These are phyloP conservation scores for Neuroscelio doddi DNA, from an alignment of 2,888 invertebrate species.

Conservation along the genomic window DNA sequence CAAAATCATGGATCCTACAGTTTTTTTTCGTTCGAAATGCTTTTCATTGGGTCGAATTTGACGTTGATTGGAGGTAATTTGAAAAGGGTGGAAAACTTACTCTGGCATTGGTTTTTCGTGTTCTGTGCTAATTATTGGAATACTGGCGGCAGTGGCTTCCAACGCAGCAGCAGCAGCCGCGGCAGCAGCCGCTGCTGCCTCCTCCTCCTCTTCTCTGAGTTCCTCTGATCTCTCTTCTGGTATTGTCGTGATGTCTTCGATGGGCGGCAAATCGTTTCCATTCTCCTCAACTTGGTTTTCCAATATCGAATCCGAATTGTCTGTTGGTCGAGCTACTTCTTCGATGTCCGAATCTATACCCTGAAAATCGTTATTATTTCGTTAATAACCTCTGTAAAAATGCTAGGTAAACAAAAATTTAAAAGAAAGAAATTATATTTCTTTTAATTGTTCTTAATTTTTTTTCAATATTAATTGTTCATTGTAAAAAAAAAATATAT, in stretches of 20 bases:
- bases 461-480: no score
- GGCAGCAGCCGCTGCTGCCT: constrained; percentile 71
- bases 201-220: constrained; percentile 73
- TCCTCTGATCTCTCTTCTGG: constrained; percentile 77
- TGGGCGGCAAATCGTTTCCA: constrained; percentile 61
- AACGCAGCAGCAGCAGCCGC: constrained; percentile 45
- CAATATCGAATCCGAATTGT: constrained; percentile 73
- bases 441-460: no score
- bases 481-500: no score
- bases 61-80: no score
- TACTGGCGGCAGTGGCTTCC: constrained; percentile 51
- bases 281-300: constrained; percentile 64
- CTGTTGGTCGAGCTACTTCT: constrained; percentile 83
- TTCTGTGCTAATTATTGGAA: constrained; percentile 57
- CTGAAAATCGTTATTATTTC: constrained; percentile 62
- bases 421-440: no score
- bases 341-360: constrained; percentile 93
- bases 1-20: no score
- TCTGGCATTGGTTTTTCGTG: constrained; percentile 55
- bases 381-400: neutral
- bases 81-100: constrained; percentile 49
- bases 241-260: constrained; percentile 69
- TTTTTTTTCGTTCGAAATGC: no score
- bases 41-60: no score
- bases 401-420: no score